These are phyloP conservation scores for Neoaliturus tenellus DNA, from an alignment of 2,888 invertebrate genomes.

Conservation along the genomic window DNA sequence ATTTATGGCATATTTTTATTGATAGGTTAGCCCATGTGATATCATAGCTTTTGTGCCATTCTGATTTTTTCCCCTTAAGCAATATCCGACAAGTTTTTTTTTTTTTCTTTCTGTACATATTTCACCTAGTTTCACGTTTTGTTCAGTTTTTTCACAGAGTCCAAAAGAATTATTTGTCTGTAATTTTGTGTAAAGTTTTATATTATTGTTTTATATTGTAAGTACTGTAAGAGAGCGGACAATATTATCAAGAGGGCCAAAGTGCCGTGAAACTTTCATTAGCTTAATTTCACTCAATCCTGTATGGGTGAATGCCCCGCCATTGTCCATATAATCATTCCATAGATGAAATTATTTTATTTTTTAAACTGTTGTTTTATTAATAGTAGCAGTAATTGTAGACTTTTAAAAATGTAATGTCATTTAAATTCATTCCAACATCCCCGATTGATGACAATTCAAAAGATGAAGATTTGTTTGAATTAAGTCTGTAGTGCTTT, in stretches of 20 bases:
- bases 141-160: neutral
- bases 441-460: neutral
- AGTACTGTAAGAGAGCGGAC: slow-evolving; percentile 39
- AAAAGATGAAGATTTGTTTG: neutral
- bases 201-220: slow-evolving; percentile 47
- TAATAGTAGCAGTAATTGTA: neutral
- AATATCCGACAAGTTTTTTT: slow-evolving; percentile 30
- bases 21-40: slow-evolving; percentile 46
- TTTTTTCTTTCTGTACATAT: slow-evolving; percentile 37
- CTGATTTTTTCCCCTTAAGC: slow-evolving; percentile 15
- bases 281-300: slow-evolving; percentile 34
- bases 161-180: slow-evolving; percentile 6
- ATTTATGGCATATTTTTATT: slow-evolving; percentile 54
- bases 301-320: neutral
- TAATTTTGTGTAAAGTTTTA: slow-evolving; percentile 50
- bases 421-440: neutral
- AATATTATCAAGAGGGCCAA: slow-evolving; percentile 24
- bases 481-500: neutral
- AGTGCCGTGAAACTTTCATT: slow-evolving; percentile 9
- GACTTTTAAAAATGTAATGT: neutral
- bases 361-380: neutral
- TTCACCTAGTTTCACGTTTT: slow-evolving; percentile 24
- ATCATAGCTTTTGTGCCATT: slow-evolving; percentile 40
- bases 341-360: slow-evolving; percentile 4
- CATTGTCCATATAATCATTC: neutral